phyloP scores from a whole-genome alignment of 2,888 invertebrate species.

The Mesorhabditis sp. region DNA sequence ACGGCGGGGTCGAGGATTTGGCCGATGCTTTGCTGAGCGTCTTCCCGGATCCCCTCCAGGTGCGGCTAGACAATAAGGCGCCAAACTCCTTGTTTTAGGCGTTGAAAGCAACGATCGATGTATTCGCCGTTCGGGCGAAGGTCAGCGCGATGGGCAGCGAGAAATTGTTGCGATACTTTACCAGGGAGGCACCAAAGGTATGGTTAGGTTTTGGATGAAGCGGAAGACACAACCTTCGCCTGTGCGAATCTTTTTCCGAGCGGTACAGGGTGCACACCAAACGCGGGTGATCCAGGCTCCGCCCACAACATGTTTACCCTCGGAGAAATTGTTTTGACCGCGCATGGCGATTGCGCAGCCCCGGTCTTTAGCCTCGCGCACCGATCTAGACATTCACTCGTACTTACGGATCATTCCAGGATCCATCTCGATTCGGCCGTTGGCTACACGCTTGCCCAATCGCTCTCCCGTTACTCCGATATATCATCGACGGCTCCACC shows the following conservation, averaged over 20 bases:
- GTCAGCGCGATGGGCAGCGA: neutral
- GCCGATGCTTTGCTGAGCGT: no score
- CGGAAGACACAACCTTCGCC: no score
- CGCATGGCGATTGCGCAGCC: no score
- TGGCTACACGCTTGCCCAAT: neutral
- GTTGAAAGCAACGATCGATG: neutral
- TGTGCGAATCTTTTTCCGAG: no score
- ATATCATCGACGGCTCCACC: neutral
- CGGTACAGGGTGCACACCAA: no score
- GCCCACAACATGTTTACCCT: no score
- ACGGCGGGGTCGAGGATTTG: no score
- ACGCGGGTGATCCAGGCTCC: no score
- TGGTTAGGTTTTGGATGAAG: neutral
- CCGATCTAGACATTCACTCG: no score
- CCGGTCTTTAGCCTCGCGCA: no score
- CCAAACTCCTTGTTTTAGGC: neutral
- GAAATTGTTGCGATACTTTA: neutral
- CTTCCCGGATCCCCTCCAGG: no score
- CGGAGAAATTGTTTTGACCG: no score
- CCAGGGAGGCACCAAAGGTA: neutral
- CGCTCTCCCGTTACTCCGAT: neutral
- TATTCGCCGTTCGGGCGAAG: neutral
- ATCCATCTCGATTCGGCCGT: conserved; percentile 5
- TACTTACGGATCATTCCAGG: neutral
- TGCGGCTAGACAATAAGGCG: neutral